Evolutionary conservation across 2,113 vertebrate species (phyloP), one percentile per base, ranked within the genome.

Genomic region (Cariama cristata): DNA sequence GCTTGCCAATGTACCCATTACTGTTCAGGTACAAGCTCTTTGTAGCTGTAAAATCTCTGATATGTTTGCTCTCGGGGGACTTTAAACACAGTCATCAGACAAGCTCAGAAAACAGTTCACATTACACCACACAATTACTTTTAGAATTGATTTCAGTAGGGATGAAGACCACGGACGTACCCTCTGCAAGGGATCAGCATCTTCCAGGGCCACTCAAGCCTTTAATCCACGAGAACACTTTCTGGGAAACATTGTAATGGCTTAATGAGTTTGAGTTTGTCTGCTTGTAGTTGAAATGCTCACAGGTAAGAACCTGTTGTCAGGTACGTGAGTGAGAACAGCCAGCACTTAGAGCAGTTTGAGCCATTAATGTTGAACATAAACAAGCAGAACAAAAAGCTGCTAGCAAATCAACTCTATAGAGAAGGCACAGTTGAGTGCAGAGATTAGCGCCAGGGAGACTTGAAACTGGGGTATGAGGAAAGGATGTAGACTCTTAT

Each of bases 1-100:
- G 94, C 88, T 90, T 98, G 97, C 97, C 97, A 97, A 92, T 8
- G 63, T 85, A 90, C 22, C 84, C 96, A 97, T 98, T 98, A 98
- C 95, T 16, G 56, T 26, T 90, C 56, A 72, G 89, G 77, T 82
- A 91, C 47, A 60, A 47, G 86, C 55, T 88, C 49, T 79, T 38
- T 77, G 93, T 66, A 93, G 81, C 94, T 95, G 44, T 93, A 96
- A 96, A 90, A 92, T 49, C 83, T 88, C 82, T 47, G 77, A 83
- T 88, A 30, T 69, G 58, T 92, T 94, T 88, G 83, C 79, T 94
- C 97, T 96, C 89, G 22, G 42, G 89, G 92, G 94, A 45, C 86
- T 94, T 82, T 18, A 92, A 89, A 64, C 88, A 80, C 12, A 66
- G n/a, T 20, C 58, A 69, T 30, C 40, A 68, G 69, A 56, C 40